Evolutionary conservation across 37 sponge, comb jelly and placozoan species (phyloP), one percentile per base, ranked within the genome.

Genomic region (Spongia lamella): DNA sequence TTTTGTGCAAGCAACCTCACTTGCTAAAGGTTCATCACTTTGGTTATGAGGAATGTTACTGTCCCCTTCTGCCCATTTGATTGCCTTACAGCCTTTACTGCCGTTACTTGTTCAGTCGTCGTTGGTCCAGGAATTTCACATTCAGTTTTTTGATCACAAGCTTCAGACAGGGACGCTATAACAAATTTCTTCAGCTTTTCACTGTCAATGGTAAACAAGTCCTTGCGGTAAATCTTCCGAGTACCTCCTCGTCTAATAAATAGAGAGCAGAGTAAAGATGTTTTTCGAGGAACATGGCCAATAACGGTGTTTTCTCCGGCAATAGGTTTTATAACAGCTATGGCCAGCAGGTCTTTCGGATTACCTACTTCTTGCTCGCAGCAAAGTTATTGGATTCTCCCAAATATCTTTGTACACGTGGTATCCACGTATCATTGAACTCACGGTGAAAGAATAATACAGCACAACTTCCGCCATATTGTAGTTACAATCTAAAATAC

Each of bases 211-310:
- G n/a, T 33, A 61, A 81, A 70, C 7, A 35, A 57, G 4, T 72
- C 33, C 22, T 27, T 62, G 30, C 82, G 72, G 17, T 72, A 73
- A 7, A 79, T 53, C 51, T 79, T 71, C 56, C n/a, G n/a, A 7
- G 71, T 70, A 34, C 80, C 80, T 3, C 26, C 19, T 7, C 34
- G 61, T 32, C 59, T 50, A 51, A 81, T 29, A 52, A 81, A 81
- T 30, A 81, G 55, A 19, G 52, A 56, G 56, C 82, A 81, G 1
- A 81, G 27, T 19, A 66, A 33, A 34, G 70, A 67, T 32, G 72
- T 69, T 40, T 47, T 68, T 25, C 82, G 30, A 4, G 82, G 82
- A n/a, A 81, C 73, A 55, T 72, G 82, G 14, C 82, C 73, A 38
- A 81, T 66, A 32, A 43, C 51, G 4, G 7, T 19, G 20, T 5